phyloP scores from a whole-genome alignment of 2,113 vertebrate genomes.

The Oostethus manadensis region DNA sequence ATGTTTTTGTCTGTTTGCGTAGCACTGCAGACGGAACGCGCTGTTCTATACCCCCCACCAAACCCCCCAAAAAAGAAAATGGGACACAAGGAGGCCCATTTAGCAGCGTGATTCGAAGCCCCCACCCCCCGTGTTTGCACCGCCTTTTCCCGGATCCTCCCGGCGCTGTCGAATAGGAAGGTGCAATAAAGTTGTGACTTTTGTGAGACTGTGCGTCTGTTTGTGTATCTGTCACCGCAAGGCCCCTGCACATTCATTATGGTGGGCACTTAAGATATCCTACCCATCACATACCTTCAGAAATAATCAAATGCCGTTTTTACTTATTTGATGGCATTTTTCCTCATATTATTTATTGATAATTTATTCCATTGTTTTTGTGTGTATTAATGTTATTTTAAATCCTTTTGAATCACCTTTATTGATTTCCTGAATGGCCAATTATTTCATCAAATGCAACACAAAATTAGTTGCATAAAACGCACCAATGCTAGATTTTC shows the following conservation, averaged over 20 bases:
- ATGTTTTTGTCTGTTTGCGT: constrained; percentile 50
- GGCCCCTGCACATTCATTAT: not conserved
- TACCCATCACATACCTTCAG: too few relatives aligned
- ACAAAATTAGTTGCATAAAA: too few relatives aligned
- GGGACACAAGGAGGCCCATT: not conserved
- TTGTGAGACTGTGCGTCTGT: constrained; percentile 41
- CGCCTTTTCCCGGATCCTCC: constrained; percentile 63
- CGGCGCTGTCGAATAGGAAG: constrained; percentile 53
- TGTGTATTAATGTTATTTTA: too few relatives aligned
- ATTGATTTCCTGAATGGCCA: too few relatives aligned
- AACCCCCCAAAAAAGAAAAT: not conserved
- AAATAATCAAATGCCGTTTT: too few relatives aligned
- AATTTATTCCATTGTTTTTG: too few relatives aligned
- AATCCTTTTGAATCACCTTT: too few relatives aligned
- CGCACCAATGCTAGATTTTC: too few relatives aligned
- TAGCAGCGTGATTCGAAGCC: constrained; percentile 36
- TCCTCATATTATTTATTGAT: too few relatives aligned
- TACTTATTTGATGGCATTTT: too few relatives aligned
- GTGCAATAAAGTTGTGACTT: constrained; percentile 79
- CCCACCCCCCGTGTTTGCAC: constrained; percentile 56
- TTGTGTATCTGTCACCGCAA: not conserved
- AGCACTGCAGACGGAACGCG: constrained; percentile 39
- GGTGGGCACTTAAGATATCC: too few relatives aligned
- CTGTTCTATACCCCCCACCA: not conserved
- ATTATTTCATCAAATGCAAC: too few relatives aligned